Percentiles rank a stretch among this genome's conserved stretches.
Evolutionary conservation across 2,888 invertebrate genomes (phyloP).

Genomic region (Apoda limacodes): DNA sequence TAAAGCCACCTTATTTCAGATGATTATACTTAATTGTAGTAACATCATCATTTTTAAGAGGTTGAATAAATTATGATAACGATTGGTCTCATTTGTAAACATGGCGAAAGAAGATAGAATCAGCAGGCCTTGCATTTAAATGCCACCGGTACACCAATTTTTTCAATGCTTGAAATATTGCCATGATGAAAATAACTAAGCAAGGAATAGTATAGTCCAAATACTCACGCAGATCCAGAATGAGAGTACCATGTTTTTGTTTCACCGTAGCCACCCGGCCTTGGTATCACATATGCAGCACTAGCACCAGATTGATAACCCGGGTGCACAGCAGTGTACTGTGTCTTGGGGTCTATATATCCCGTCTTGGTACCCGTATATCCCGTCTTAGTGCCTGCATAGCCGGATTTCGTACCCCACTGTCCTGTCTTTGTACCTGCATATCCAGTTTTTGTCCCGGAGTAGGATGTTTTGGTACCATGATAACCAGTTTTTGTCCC

Average conservation of each 20-base stretch:
- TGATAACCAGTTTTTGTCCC: conserved; percentile 28
- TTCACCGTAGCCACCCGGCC: conserved; percentile 28
- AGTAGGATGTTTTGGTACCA: conserved; percentile 24
- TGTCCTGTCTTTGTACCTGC: conserved; percentile 26
- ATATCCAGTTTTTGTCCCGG: conserved; percentile 24
- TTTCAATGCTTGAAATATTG: too few relatives aligned
- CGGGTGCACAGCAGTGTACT: not conserved
- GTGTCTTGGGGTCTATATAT: conserved; percentile 18
- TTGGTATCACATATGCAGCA: conserved; percentile 17
- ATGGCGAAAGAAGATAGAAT: too few relatives aligned
- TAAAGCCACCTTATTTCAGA: too few relatives aligned
- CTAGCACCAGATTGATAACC: conserved; percentile 17
- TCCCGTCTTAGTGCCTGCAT: conserved; percentile 1
- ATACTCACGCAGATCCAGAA: conserved; percentile 37
- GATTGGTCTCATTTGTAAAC: too few relatives aligned
- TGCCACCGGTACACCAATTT: too few relatives aligned
- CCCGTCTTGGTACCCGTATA: conserved; percentile 25
- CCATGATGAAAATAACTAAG: too few relatives aligned
- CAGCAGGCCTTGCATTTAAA: too few relatives aligned
- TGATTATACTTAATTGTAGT: too few relatives aligned
- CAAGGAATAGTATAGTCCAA: too few relatives aligned
- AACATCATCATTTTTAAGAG: too few relatives aligned
- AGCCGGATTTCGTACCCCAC: conserved; percentile 22
- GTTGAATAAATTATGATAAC: too few relatives aligned
- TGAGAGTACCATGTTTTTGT: conserved; percentile 36